A percentile compares a stretch with the other conserved stretches of the same genome.
These are phyloP conservation scores for Drosophila pseudoobscura DNA, from an alignment of 1,140 invertebrate species.

Conservation along the genomic window DNA sequence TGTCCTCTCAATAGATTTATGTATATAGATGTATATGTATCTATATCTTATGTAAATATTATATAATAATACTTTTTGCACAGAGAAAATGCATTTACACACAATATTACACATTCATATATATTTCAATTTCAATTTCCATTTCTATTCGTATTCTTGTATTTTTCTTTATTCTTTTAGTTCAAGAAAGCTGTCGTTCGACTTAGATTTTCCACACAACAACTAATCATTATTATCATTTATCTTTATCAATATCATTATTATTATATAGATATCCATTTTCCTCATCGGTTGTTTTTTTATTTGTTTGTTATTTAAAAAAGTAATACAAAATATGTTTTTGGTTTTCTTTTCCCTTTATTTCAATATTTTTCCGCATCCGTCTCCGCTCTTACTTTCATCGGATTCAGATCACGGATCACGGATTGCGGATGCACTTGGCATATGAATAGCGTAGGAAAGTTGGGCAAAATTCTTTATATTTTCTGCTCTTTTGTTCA, in stretches of 20 bases:
- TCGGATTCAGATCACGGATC: too few relatives aligned
- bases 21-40: slow-evolving; percentile 20
- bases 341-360: slow-evolving; percentile 29
- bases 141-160: neutral
- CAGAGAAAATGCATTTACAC: slow-evolving; percentile 52
- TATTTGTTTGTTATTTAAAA: slow-evolving; percentile 55
- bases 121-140: slow-evolving; percentile 8
- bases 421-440: slow-evolving; percentile 21
- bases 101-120: slow-evolving; percentile 36
- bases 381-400: neutral
- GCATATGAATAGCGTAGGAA: slow-evolving; percentile 57
- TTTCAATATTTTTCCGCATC: slow-evolving; percentile 12
- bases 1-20: slow-evolving; percentile 13
- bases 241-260: slow-evolving; percentile 23
- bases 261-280: slow-evolving; percentile 30
- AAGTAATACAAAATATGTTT: slow-evolving; percentile 76
- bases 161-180: slow-evolving; percentile 2
- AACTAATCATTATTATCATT: too few relatives aligned
- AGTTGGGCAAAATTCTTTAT: slow-evolving; percentile 55
- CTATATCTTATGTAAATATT: slow-evolving; percentile 50
- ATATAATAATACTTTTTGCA: slow-evolving; percentile 61
- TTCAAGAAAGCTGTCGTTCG: slow-evolving; percentile 58
- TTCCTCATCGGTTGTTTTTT: slow-evolving; percentile 2
- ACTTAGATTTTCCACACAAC: slow-evolving; percentile 29
- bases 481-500: slow-evolving; percentile 5